A percentile compares a stretch with the other conserved stretches of the same genome.
phyloP scores from a whole-genome alignment of 2,113 vertebrate species.

The Corapipo altera region DNA sequence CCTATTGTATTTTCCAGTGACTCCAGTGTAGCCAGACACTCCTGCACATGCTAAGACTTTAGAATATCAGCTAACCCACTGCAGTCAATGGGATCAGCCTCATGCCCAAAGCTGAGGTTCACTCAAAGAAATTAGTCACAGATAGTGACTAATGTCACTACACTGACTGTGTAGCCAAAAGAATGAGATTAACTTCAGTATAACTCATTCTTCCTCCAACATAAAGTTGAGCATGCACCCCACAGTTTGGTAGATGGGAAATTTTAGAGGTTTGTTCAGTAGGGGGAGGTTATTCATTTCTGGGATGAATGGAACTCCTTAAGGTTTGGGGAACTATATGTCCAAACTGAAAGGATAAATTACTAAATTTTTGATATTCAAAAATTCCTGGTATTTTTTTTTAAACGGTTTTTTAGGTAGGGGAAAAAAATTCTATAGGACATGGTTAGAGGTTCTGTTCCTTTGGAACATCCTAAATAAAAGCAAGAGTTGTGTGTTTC shows the following conservation, averaged over 20 bases:
- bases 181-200: neutral
- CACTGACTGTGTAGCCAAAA: neutral
- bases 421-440: neutral
- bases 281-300: neutral
- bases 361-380: neutral
- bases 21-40: neutral
- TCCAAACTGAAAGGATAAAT: neutral
- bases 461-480: neutral
- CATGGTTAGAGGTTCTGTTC: neutral
- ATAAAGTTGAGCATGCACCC: neutral
- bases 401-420: neutral
- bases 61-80: neutral
- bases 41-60: neutral
- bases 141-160: neutral
- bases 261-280: neutral
- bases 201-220: neutral
- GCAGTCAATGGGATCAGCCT: neutral
- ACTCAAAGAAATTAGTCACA: neutral
- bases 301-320: neutral
- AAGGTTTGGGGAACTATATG: neutral
- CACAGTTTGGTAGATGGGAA: neutral
- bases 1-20: neutral
- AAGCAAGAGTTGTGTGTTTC: neutral
- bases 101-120: neutral
- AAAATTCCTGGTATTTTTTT: neutral